Evolutionary conservation across 64 coral and sea anemone genomes (phyloP).

Genomic region (Pachyseris speciosa): DNA sequence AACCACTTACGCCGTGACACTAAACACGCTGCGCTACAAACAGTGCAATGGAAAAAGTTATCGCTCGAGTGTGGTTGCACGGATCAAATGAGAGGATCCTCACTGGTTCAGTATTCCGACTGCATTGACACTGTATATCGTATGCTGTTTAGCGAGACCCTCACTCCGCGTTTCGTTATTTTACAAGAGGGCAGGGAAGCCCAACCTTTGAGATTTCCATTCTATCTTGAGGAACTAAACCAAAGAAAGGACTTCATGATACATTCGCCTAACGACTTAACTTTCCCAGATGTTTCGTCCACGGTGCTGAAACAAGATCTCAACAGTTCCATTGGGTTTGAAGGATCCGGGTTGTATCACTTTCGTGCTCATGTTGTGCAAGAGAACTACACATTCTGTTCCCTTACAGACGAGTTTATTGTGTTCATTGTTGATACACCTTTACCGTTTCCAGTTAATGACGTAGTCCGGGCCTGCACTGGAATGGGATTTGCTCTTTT

Average conservation of each 20-base stretch:
- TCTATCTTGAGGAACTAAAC: slow-evolving; percentile 91
- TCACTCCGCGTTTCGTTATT: slow-evolving; percentile 78
- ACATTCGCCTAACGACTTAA: slow-evolving; percentile 43
- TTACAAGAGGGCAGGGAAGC: slow-evolving; percentile 58
- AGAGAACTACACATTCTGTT: slow-evolving; percentile 90
- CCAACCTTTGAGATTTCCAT: slow-evolving; percentile 69
- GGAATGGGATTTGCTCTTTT: slow-evolving; percentile 83
- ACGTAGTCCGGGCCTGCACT: slow-evolving; percentile 88
- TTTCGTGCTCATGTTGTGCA: slow-evolving; percentile 87
- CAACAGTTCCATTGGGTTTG: slow-evolving; percentile 87
- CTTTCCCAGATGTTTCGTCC: neutral
- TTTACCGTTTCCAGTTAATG: slow-evolving; percentile 82
- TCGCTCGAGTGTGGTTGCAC: slow-evolving; percentile 89
- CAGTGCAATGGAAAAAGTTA: slow-evolving; percentile 72
- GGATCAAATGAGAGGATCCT: slow-evolving; percentile 70
- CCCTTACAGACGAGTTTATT: slow-evolving; percentile 85
- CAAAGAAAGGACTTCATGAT: slow-evolving; percentile 72
- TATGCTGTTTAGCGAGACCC: slow-evolving; percentile 79
- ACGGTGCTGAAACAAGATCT: slow-evolving; percentile 67
- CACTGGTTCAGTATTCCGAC: slow-evolving; percentile 80
- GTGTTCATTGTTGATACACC: slow-evolving; percentile 90
- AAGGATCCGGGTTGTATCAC: slow-evolving; percentile 90
- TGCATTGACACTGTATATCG: slow-evolving; percentile 93
- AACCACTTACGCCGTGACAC: slow-evolving; percentile 72
- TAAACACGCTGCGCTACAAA: slow-evolving; percentile 88